Base-by-base conservation (phyloP, 2,888 invertebrate genomes). In the Acrobasis consociella region DNA sequence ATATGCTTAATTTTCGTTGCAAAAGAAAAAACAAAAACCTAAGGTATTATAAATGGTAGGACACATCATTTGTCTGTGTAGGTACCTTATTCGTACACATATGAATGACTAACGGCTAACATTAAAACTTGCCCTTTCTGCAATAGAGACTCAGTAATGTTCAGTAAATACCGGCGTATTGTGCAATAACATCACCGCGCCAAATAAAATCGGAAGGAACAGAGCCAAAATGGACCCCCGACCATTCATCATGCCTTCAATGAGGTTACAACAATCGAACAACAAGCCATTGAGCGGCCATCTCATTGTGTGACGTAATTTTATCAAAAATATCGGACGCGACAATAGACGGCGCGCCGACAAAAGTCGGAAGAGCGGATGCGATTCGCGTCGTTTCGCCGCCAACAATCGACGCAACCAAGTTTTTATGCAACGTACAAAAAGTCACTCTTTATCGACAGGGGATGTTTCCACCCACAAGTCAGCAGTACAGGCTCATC, bases 401-500 rank as follows among this genome's bases (percentile, higher is more conserved):
- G 82, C 83, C 87, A 86, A 85, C 89, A 87, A 87, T 31, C 31
- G 85, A 85, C 71, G 75, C 74, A 76, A 76, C 70, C 72, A 73
- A 78, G 82, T 90, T 84, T 91, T 90, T 90, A 89, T 87, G 89
- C 89, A 88, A 89, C 80, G 71, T 72, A 79, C 72, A 82, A 85
- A 80, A 79, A 76, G 72, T 70, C 70, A 76, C 78, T 79, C 77
- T 81, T 85, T 85, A 87, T 88, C 80, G 81, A 75, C 72, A 83
- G 82, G 88, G 91, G 92, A 93, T 92, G 93, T 93, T 91, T 92
- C 92, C 93, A 91, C 93, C 92, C 92, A 93, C 92, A 91, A 87
- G 82, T 85, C 86, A 79, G 76, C 78, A 74, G 77, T 71, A 76
- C 74, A 72, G 75, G 72, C 81, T 87, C 90, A 91, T 91, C 91